Base-by-base conservation (phyloP, 2,113 vertebrate species). In the Anguilla rostrata region DNA sequence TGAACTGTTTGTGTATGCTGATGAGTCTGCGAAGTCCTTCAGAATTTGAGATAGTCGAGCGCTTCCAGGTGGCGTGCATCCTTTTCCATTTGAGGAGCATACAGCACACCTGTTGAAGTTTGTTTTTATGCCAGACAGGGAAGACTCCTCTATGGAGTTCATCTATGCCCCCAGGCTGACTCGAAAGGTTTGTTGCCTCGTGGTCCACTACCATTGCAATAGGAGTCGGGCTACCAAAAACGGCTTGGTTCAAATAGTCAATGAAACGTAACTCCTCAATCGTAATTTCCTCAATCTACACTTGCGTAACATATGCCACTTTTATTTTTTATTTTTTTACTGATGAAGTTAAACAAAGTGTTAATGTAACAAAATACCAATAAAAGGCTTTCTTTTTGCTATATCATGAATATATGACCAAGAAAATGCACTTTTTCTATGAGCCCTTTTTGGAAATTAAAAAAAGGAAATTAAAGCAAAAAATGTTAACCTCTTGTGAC, bases 1-100 rank as follows among this genome's bases (percentile, higher is more conserved):
- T 91, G 86, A 18, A 85, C 93, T 91, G 86, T 87, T 88, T 92
- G 43, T 1, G 11, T 34, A 75, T 34, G 71, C 11, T 11, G n/a
- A 14, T 34, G 71, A 12, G 71, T 75, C 5, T 16, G 22, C 16
- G 29, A 81, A 53, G 78, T 63, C 26, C 26, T 22, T 15, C 78
- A 41, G 75, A 85, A 16, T 63, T 78, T 39, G 22, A 22, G 63
- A n/a, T 78, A 2, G 20, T 29, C 79, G 12, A 20, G 43, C n/a
- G 18, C 2, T n/a, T 15, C 81, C 85, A 86, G 81, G 81, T 82
- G 85, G n/a, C 22, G 26, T 43, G 43, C 34, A 57, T 87, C 49
- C 12, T 87, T 83, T 87, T 78, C 71, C 66, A 15, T 60, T 79
- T 16, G 18, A 3, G 34, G 29, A 57, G 56, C 43, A 34, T 18